Evolutionary conservation across 2,888 invertebrate species (phyloP).

Genomic region (Pristionchus entomophagus): DNA sequence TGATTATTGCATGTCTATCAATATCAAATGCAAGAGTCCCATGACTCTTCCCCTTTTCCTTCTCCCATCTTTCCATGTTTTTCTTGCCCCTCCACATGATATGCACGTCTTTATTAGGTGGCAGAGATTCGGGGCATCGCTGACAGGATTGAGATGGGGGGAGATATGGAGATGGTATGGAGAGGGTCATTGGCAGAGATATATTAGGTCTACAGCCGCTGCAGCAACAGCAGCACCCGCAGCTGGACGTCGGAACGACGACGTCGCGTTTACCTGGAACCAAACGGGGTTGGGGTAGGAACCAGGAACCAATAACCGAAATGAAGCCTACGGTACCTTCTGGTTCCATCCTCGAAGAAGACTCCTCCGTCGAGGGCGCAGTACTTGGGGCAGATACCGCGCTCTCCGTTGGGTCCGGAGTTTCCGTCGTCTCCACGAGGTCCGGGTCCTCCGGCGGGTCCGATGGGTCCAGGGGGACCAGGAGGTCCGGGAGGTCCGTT

Average conservation of each 20-base stretch:
- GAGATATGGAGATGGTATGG: background rate
- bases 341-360: slow-evolving; percentile 65
- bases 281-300: background rate
- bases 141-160: slow-evolving; percentile 24
- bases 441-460: slow-evolving; percentile 52
- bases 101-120: slow-evolving; percentile 38
- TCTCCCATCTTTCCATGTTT: background rate
- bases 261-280: background rate
- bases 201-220: slow-evolving; percentile 24
- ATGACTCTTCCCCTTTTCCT: background rate
- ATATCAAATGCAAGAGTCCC: background rate
- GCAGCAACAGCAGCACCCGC: background rate
- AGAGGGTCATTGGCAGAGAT: slow-evolving; percentile 12
- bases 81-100: background rate
- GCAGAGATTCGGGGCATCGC: slow-evolving; percentile 34
- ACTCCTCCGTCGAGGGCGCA: slow-evolving; percentile 67
- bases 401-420: slow-evolving; percentile 53
- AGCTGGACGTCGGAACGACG: background rate
- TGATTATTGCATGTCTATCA: background rate
- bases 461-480: slow-evolving; percentile 70
- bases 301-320: background rate
- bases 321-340: slow-evolving; percentile 6
- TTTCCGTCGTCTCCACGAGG: slow-evolving; percentile 45
- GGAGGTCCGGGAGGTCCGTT: slow-evolving; percentile 69
- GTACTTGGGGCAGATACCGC: slow-evolving; percentile 65